Evolutionary conservation across 1,140 invertebrate genomes (phyloP), one percentile per base, ranked within the genome.

Genomic region (Drosophila yakuba): DNA sequence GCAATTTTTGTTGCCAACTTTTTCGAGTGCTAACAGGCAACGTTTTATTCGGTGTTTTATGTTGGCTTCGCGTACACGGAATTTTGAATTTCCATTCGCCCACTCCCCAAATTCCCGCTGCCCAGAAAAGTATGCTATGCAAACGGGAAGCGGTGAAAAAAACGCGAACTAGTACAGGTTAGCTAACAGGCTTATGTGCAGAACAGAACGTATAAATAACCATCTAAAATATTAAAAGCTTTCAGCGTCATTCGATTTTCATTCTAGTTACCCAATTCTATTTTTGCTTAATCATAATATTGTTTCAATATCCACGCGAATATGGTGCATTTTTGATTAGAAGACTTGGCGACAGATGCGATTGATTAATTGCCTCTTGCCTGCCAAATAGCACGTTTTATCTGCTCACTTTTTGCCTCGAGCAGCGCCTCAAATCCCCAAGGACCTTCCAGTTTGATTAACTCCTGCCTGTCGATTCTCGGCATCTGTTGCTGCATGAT

Each of bases 401-500:
- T 78, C 50, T 12, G 39, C 43, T 25, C 17, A 48, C 12, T 10
- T n/a, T 61, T 45, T 45, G 10, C 15, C n/a, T 3, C 3, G n/a
- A 8, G 2, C 7, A 10, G n/a, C 15, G 7, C 12, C 11, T 25
- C 23, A n/a, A 23, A n/a, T 17, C 47, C 8, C n/a, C 48, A 51
- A 73, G 67, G 61, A 41, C 64, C 45, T 74, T 69, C 43, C 63
- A 60, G 74, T 86, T 85, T 86, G 78, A 82, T 82, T 82, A 82
- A 78, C 57, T 88, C 63, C 66, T 74, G 52, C 58, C 45, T 58
- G 78, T 17, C 73, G 68, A 79, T 76, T 79, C 61, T 60, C 45
- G 61, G 58, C 75, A 88, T 83, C 83, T 86, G 83, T 86, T 86
- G 75, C 67, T 86, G 83, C 79, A 86, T 86, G 81, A 83, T 86